Percentiles rank a stretch among this genome's conserved stretches.
These are phyloP conservation scores for Ormyrus nitidulus DNA, from an alignment of 2,888 invertebrate genomes.

Conservation along the genomic window DNA sequence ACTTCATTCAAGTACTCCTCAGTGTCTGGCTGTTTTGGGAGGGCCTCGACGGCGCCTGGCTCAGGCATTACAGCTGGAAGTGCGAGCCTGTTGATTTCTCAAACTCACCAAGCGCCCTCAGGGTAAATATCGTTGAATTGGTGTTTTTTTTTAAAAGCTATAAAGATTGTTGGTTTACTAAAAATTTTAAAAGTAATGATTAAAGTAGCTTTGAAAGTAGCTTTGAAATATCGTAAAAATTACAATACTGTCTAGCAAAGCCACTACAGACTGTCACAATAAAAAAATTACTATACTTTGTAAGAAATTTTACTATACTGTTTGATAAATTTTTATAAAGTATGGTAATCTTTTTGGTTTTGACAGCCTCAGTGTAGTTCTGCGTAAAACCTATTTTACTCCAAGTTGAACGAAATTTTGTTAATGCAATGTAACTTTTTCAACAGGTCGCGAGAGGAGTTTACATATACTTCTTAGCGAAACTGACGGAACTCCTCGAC, in stretches of 20 bases:
- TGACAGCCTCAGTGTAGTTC: not conserved
- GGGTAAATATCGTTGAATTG: constrained; percentile 78
- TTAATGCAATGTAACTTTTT: not conserved
- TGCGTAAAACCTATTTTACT: not conserved
- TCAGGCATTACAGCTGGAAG: constrained; percentile 89
- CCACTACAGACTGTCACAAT: too few relatives aligned
- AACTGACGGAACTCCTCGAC: constrained; percentile 92
- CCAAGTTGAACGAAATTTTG: too few relatives aligned
- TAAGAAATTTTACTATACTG: too few relatives aligned
- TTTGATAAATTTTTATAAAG: too few relatives aligned
- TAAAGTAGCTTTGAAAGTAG: too few relatives aligned
- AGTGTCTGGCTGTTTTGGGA: constrained; percentile 89
- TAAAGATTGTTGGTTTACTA: too few relatives aligned
- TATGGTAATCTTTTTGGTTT: not conserved
- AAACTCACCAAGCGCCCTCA: constrained; percentile 83
- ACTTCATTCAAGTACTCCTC: constrained; percentile 90
- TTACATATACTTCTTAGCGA: constrained; percentile 91
- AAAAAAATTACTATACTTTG: too few relatives aligned
- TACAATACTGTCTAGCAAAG: too few relatives aligned
- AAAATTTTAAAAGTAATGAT: too few relatives aligned
- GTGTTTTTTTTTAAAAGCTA: too few relatives aligned
- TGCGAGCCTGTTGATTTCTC: constrained; percentile 95
- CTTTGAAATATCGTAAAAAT: too few relatives aligned
- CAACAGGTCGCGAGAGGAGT: constrained; percentile 82
- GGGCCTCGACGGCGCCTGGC: constrained; percentile 87